phyloP scores from a whole-genome alignment of 1,140 invertebrate genomes.

The Hyles vespertilio region DNA sequence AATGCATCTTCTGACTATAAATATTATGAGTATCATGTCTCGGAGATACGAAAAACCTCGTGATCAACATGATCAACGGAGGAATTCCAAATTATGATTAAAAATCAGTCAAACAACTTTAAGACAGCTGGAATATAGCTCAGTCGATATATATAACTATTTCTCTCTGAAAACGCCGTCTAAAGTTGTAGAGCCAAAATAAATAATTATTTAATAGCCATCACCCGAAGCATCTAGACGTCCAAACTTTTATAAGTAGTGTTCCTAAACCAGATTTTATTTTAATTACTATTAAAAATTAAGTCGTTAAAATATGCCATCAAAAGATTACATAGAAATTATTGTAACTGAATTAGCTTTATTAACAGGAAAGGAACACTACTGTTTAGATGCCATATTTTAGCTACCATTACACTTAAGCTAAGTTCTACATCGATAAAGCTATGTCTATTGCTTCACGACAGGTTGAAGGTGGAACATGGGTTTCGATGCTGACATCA shows the following conservation, averaged over 20 bases:
- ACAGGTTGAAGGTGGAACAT: slow-evolving; percentile 76
- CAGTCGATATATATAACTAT: background rate
- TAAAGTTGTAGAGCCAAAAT: slow-evolving; percentile 1
- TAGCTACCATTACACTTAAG: background rate
- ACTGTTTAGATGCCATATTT: background rate
- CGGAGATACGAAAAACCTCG: slow-evolving; percentile 1
- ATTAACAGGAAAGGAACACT: slow-evolving; percentile 2
- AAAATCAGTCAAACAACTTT: slow-evolving; percentile 7
- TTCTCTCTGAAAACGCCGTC: too few relatives aligned
- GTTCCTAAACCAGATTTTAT: background rate
- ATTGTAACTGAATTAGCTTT: too few relatives aligned
- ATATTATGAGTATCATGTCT: slow-evolving; percentile 47
- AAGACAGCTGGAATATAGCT: background rate
- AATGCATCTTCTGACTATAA: slow-evolving; percentile 65
- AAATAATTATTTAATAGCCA: background rate
- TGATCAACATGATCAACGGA: background rate
- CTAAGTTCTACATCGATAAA: slow-evolving; percentile 1
- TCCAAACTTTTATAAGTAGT: background rate
- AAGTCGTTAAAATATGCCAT: background rate
- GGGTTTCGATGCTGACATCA: slow-evolving; percentile 84
- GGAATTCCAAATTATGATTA: background rate
- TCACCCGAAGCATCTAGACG: slow-evolving; percentile 1
- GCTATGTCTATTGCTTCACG: slow-evolving; percentile 29
- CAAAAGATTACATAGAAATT: too few relatives aligned
- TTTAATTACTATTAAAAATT: too few relatives aligned